Percentiles rank a stretch among this genome's conserved stretches.
phyloP scores from a whole-genome alignment of 2,797 vertebrate genomes.

The Sciurus carolinensis region DNA sequence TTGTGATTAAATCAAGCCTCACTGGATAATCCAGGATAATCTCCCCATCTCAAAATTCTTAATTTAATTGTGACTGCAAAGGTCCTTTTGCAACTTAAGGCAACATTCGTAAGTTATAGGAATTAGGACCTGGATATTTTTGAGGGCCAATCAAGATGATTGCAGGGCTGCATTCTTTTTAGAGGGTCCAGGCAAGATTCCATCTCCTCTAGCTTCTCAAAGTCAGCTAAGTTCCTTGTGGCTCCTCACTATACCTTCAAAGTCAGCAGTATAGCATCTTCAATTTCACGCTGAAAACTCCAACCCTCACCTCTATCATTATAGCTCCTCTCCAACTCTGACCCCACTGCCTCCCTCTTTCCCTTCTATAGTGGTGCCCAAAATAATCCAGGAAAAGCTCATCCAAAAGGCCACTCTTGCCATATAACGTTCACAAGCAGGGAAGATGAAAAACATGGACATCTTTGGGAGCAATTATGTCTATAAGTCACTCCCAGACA shows the following conservation, averaged over 20 bases:
- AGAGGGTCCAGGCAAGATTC: background rate
- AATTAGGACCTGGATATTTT: background rate
- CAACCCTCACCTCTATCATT: background rate
- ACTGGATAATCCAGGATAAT: constrained; percentile 26
- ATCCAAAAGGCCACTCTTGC: background rate
- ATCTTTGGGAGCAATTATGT: background rate
- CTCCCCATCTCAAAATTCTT: constrained; percentile 54
- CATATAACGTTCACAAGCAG: background rate
- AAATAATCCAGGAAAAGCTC: background rate
- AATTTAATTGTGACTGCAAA: background rate
- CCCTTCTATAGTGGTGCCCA: background rate
- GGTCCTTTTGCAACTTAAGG: background rate
- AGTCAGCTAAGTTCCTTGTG: background rate
- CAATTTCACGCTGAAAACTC: background rate
- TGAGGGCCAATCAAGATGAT: background rate
- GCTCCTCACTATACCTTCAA: background rate
- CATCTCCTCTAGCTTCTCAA: background rate
- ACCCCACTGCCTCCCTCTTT: background rate
- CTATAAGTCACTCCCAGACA: background rate
- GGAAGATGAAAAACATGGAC: background rate
- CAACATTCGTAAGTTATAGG: background rate
- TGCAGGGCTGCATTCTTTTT: background rate
- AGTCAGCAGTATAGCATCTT: background rate
- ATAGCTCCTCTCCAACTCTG: background rate
- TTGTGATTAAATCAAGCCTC: background rate